These are phyloP conservation scores for Melipona beecheii DNA, from an alignment of 2,888 invertebrate species.

Conservation along the genomic window DNA sequence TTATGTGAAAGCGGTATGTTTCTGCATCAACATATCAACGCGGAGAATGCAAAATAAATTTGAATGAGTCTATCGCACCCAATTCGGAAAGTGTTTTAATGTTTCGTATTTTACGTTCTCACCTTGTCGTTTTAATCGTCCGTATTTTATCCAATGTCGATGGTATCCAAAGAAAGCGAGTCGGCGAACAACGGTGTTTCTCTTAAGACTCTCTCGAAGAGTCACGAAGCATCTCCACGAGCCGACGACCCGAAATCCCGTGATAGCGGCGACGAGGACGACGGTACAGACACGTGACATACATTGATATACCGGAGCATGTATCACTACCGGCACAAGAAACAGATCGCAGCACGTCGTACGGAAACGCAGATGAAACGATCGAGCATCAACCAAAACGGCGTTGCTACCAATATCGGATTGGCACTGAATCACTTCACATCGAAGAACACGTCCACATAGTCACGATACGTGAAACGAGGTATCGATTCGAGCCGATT, in stretches of 20 bases:
- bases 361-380: conserved; percentile 39
- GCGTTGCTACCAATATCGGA: conserved; percentile 3
- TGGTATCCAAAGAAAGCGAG: conserved; percentile 57
- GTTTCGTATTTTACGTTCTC: conserved; percentile 15
- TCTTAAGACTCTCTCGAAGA: conserved; percentile 78
- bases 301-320: conserved; percentile 73
- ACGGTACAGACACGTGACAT: conserved; percentile 77
- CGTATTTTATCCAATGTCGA: conserved; percentile 55
- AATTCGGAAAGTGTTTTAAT: not conserved
- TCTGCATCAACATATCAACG: not conserved
- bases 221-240: conserved; percentile 75
- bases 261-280: conserved; percentile 73
- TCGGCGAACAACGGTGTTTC: conserved; percentile 33
- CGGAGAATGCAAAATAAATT: not conserved
- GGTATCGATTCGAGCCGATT: no score
- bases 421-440: conserved; percentile 70
- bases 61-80: not conserved
- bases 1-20: not conserved
- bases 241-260: conserved; percentile 73
- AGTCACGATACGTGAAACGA: conserved; percentile 30
- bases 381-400: conserved; percentile 20
- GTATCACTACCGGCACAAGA: conserved; percentile 65
- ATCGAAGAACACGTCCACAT: conserved; percentile 66
- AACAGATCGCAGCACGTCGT: conserved; percentile 59
- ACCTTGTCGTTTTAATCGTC: conserved; percentile 62